Evolutionary conservation across 2,888 invertebrate species (phyloP).

Genomic region (Lysandra bellargus): DNA sequence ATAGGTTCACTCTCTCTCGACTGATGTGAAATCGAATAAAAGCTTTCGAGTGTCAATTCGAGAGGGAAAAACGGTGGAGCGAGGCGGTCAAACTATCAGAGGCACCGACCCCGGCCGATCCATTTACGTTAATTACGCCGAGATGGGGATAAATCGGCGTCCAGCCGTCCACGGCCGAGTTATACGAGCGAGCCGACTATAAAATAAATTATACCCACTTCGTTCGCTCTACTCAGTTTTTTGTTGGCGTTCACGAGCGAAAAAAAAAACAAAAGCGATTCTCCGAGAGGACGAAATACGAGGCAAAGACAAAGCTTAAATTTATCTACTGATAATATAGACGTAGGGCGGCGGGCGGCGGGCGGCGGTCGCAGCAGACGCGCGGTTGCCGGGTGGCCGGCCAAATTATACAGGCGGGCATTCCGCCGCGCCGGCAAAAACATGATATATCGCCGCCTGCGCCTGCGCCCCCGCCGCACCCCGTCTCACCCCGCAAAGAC

Average conservation of each 20-base stretch:
- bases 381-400: conserved; percentile 69
- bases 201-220: conserved; percentile 81
- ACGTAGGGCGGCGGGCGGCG: conserved; percentile 76
- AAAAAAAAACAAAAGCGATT: conserved; percentile 75
- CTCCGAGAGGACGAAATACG: conserved; percentile 79
- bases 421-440: conserved; percentile 73
- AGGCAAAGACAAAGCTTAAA: conserved; percentile 80
- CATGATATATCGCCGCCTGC: conserved; percentile 76
- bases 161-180: conserved; percentile 79
- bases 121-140: conserved; percentile 79
- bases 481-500: conserved; percentile 36
- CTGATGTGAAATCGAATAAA: conserved; percentile 36
- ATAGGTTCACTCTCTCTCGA: conserved; percentile 55
- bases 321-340: conserved; percentile 81
- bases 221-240: conserved; percentile 79
- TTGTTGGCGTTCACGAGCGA: conserved; percentile 68
- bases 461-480: neutral
- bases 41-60: conserved; percentile 34
- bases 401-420: conserved; percentile 77
- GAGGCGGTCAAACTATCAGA: conserved; percentile 53
- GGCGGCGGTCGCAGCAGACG: conserved; percentile 72
- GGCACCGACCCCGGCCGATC: conserved; percentile 72
- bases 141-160: conserved; percentile 79
- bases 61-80: conserved; percentile 38
- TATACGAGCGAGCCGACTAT: conserved; percentile 77